A percentile compares a stretch with the other conserved stretches of the same genome.
Conservation (phyloP, 53 echinoderm and acorn worm species). For the Hippasteria phrygiana region DNA sequence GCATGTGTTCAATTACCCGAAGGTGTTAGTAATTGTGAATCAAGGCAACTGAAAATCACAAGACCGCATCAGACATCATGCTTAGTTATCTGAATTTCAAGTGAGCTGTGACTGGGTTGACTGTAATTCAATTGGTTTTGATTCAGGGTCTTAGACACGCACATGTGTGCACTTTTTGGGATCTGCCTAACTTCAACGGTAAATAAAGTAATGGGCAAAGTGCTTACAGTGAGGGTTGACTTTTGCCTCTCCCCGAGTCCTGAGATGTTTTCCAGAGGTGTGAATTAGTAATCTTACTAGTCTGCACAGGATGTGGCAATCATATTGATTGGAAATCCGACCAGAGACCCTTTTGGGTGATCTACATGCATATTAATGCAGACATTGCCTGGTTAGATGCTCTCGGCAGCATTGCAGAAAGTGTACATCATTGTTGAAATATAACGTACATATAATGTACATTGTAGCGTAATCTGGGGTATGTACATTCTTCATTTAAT, state of each 20-base stretch:
- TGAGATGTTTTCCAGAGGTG: not conserved
- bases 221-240: not conserved
- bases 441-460: too few species aligned
- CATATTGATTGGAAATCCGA: not conserved
- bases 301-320: not conserved
- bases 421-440: too few species aligned
- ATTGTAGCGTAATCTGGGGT: too few species aligned
- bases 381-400: too few species aligned
- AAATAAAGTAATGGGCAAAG: not conserved
- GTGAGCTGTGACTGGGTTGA: not conserved
- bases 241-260: not conserved
- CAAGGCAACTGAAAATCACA: not conserved
- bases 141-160: not conserved
- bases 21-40: slow-evolving; percentile 1
- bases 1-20: not conserved
- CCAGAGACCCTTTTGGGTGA: too few species aligned
- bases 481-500: too few species aligned
- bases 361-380: too few species aligned
- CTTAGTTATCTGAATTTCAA: not conserved
- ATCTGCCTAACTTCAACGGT: not conserved
- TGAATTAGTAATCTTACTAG: slow-evolving; percentile 14
- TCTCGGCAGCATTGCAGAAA: too few species aligned
- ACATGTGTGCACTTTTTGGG: not conserved
- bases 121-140: not conserved
- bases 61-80: not conserved